These are phyloP conservation scores for Theropithecus gelada DNA, from an alignment of 2,113 vertebrate species.

Conservation along the genomic window DNA sequence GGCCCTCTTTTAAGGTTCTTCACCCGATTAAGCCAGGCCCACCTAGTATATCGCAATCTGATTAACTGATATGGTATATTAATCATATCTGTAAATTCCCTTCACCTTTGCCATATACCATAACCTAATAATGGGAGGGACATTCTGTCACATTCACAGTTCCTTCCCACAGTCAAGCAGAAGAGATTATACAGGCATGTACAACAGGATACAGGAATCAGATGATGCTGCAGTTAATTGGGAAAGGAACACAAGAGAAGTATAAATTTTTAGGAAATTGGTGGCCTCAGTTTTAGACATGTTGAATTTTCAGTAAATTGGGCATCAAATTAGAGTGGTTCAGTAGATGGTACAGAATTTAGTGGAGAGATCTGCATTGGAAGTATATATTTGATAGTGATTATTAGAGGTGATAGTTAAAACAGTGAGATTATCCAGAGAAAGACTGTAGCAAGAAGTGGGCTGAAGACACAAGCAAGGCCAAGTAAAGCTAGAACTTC, in stretches of 20 bases:
- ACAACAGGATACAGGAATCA: not conserved
- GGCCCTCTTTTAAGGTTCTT: not conserved
- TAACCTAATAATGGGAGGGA: not conserved
- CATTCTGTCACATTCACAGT: not conserved
- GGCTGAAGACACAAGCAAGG: not conserved
- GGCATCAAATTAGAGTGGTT: not conserved
- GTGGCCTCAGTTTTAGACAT: not conserved
- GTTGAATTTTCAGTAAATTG: not conserved
- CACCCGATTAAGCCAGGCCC: not conserved
- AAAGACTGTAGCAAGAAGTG: not conserved
- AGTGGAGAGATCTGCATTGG: not conserved
- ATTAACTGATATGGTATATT: not conserved
- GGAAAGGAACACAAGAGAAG: not conserved
- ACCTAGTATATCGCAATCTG: not conserved
- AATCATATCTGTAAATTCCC: not conserved
- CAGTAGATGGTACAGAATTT: not conserved
- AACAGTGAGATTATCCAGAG: not conserved
- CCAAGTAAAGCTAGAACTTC: not conserved
- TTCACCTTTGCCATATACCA: not conserved
- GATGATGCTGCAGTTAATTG: not conserved
- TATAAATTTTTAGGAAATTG: not conserved
- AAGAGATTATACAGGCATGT: not conserved
- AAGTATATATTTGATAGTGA: not conserved
- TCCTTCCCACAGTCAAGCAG: not conserved
- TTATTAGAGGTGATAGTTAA: not conserved